Base-by-base conservation (phyloP, 2,888 invertebrate species). In the Drepana falcataria region DNA sequence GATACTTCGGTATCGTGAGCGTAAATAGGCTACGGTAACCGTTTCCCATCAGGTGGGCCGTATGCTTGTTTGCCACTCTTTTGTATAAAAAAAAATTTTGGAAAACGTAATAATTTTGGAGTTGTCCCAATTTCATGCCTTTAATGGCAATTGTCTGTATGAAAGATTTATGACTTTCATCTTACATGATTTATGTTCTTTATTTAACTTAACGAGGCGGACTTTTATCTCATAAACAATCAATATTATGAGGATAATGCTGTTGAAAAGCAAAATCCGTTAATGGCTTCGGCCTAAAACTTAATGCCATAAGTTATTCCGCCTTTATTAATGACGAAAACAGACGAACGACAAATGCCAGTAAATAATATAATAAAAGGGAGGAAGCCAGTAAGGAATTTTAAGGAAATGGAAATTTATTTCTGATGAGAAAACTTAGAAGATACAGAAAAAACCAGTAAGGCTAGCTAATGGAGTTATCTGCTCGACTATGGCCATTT, bases 351-450 rank as follows among this genome's bases (percentile, higher is more conserved):
- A 69, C 72, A 73, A 73, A 75, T 72, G 67, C 59, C 53, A 60
- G 63, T 60, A 58, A 67, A 59, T 21, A 21, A 21, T 63, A 60
- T 65, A 68, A 68, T 57, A 54, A 66, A 69, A 70, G 64, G 64
- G 61, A 59, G 61, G 70, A 73, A 61, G 63, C 61, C 63, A 64
- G 63, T 66, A 54, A 68, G 59, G 65, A 69, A 74, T 65, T 63
- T 60, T 64, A 67, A 64, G 71, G 71, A 78, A 79, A 79, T 79
- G 56, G 71, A 75, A 72, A 73, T 75, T 75, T 71, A 64, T 64
- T 58, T 56, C 64, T 66, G 77, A 81, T 79, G 76, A 75, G 75
- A 77, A 81, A 84, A 80, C 75, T 79, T 74, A 66, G 57, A 59
- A 56, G 58, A 57, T 56, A 64, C 65, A 75, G 73, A 66, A 79